Evolutionary conservation across 1,140 invertebrate genomes (phyloP), one percentile per base, ranked within the genome.

Genomic region (Mercenaria mercenaria): DNA sequence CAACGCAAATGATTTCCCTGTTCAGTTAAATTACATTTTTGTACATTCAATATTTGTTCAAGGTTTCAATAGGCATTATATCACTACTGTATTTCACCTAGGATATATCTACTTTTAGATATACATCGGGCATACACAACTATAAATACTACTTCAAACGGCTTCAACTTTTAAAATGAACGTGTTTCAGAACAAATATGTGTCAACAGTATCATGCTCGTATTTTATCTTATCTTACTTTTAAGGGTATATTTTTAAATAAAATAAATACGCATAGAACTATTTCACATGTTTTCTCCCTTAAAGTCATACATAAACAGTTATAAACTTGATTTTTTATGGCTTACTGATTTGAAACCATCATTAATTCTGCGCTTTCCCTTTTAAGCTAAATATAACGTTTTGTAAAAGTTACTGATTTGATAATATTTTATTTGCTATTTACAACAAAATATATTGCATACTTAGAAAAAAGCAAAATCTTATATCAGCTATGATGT

Each of bases 21-120:
- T 72, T 72, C 37, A 72, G 39, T 39, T 23, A 67, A 67, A 67
- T 37, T 39, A 39, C 11, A 20, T 39, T 72, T 72, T 72, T 72
- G 37, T 39, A 72, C 13, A 39, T 72, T 72, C 67, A 72, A 72
- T 72, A 72, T 72, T 72, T 72, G 67, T 72, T 72, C 34, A 37
- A 37, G 67, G 37, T 41, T 72, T 72, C 67, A 72, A 72, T 23
- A 72, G 34, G 26, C 32, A 72, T 72, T 72, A 72, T 72, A 41
- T 72, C 67, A 72, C 37, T 37, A 39, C 18, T 72, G 67, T 72
- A 39, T 72, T 72, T 72, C 67, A 72, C 34, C 59, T 29, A 29
- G 59, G 59, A 64, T 64, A 64, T 64, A 29, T 64, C 59, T 64
- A 64, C 59, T 10, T 26, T 10, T 4, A 29, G 26, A 64, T 64